phyloP scores from a whole-genome alignment of 2,113 vertebrate genomes.

The Dromiciops gliroides region DNA sequence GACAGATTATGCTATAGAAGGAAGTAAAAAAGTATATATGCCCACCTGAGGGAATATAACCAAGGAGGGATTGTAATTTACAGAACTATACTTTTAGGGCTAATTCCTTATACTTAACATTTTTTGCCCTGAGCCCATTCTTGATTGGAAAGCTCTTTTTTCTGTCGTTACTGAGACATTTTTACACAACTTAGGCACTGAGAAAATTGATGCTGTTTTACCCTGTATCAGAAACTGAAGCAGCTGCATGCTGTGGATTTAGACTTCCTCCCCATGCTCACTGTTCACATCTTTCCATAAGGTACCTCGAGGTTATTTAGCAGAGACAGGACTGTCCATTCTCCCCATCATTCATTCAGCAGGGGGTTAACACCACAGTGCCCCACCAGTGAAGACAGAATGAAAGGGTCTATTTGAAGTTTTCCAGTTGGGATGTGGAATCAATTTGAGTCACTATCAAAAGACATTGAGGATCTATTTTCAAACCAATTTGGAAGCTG shows the following conservation, averaged over 20 bases:
- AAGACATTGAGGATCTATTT: conserved; percentile 30
- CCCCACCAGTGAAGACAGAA: conserved; percentile 31
- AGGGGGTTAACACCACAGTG: conserved; percentile 38
- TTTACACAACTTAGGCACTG: background rate
- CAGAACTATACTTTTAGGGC: background rate
- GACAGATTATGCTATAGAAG: background rate
- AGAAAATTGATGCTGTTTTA: conserved; percentile 57
- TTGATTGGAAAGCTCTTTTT: background rate
- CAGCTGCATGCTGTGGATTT: conserved; percentile 52
- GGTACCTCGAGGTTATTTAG: conserved; percentile 62
- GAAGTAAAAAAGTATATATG: background rate
- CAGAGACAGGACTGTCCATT: background rate
- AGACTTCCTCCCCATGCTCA: conserved; percentile 38
- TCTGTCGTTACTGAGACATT: background rate
- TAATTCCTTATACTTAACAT: background rate
- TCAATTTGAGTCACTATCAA: background rate
- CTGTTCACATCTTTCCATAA: conserved; percentile 51
- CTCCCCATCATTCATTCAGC: conserved; percentile 11
- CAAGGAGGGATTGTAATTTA: background rate
- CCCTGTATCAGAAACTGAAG: conserved; percentile 47
- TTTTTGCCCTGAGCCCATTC: background rate
- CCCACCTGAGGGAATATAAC: background rate
- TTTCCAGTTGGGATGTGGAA: background rate
- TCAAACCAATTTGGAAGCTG: background rate
- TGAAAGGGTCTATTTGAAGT: conserved; percentile 51